Percentiles rank a stretch among this genome's conserved stretches.
phyloP scores from a whole-genome alignment of 1,140 invertebrate genomes.

The Globodera ellingtonae region DNA sequence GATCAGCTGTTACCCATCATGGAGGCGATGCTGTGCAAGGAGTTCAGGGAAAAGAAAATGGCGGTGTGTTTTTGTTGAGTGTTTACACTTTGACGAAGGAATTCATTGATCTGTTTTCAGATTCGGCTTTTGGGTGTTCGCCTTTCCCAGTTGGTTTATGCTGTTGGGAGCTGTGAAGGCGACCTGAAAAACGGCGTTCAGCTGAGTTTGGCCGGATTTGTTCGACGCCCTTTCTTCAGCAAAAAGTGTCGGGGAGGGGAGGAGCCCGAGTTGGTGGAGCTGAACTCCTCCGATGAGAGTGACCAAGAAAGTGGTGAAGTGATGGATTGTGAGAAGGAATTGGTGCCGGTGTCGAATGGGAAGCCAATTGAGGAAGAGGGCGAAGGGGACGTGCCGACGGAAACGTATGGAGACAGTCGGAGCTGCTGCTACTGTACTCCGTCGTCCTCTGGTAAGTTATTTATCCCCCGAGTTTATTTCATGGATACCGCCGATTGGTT shows the following conservation, averaged over 20 bases:
- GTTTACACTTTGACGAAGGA: neutral
- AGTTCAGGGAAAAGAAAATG: conserved; percentile 8
- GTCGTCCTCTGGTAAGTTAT: too few relatives aligned
- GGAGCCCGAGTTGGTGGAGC: neutral
- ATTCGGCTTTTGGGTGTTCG: conserved; percentile 29
- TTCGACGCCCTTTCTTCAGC: neutral
- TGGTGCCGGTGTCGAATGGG: neutral
- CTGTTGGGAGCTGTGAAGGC: neutral
- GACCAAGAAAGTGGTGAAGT: neutral
- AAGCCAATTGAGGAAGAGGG: neutral
- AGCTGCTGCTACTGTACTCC: too few relatives aligned
- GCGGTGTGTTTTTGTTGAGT: conserved; percentile 1
- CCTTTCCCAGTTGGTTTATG: conserved; percentile 26
- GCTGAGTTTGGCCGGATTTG: conserved; percentile 17
- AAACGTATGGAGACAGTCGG: too few relatives aligned
- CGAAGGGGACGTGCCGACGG: neutral
- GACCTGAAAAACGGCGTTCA: conserved; percentile 11
- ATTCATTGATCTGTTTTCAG: neutral
- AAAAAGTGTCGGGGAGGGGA: neutral
- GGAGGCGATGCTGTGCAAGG: conserved; percentile 25
- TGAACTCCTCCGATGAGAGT: neutral
- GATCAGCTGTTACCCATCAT: conserved; percentile 18
- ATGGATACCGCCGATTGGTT: too few relatives aligned
- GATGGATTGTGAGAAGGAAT: neutral
- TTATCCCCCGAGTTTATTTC: too few relatives aligned